Conservation (phyloP, 2,888 invertebrate genomes). For the Trachelus tabidus region DNA sequence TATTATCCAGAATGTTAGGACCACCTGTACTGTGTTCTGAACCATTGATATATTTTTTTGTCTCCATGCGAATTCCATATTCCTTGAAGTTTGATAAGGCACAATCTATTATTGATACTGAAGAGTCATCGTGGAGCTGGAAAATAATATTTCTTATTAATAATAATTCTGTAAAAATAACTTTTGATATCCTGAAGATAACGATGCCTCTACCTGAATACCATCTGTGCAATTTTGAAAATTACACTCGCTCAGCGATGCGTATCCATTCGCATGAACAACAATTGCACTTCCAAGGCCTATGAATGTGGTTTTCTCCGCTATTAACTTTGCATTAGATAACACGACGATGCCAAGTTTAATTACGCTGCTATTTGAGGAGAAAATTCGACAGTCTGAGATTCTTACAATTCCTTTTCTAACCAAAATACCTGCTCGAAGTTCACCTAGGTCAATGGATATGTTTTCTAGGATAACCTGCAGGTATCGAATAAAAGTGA, state of each 20-base stretch:
- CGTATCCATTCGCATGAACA: slow-evolving; percentile 52
- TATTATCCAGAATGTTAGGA: slow-evolving; percentile 41
- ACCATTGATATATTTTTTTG: slow-evolving; percentile 52
- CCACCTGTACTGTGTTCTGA: slow-evolving; percentile 45
- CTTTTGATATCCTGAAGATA: neutral
- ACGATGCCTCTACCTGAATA: slow-evolving; percentile 46
- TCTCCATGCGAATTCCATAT: slow-evolving; percentile 69
- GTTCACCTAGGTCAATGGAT: slow-evolving; percentile 68
- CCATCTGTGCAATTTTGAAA: slow-evolving; percentile 60
- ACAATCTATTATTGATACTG: slow-evolving; percentile 57
- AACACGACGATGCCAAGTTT: slow-evolving; percentile 70
- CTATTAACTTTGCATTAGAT: slow-evolving; percentile 62
- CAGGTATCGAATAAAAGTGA: neutral
- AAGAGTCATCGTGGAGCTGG: slow-evolving; percentile 66
- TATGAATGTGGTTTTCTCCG: slow-evolving; percentile 67
- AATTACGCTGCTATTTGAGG: slow-evolving; percentile 68
- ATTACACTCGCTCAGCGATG: slow-evolving; percentile 57
- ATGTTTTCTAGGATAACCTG: slow-evolving; percentile 69
- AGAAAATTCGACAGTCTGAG: slow-evolving; percentile 68
- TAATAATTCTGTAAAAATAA: slow-evolving; percentile 4
- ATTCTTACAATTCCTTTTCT: slow-evolving; percentile 68
- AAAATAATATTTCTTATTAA: slow-evolving; percentile 33
- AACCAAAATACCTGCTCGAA: slow-evolving; percentile 68
- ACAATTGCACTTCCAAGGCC: slow-evolving; percentile 70
- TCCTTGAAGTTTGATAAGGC: slow-evolving; percentile 65